phyloP scores from a whole-genome alignment of 2,113 vertebrate genomes.

The Onychostruthus taczanowskii region DNA sequence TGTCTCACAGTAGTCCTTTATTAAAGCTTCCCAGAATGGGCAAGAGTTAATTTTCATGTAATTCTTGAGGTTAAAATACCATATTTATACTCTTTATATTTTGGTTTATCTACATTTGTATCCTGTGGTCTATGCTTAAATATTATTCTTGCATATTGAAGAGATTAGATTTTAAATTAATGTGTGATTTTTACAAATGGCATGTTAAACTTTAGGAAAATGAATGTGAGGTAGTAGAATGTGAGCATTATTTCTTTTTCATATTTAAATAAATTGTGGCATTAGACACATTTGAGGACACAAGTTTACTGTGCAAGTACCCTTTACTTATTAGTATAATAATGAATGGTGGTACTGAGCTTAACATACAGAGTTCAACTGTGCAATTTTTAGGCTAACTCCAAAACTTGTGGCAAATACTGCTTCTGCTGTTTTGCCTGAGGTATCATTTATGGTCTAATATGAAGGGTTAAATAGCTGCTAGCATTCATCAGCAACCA shows the following conservation, averaged over 20 bases:
- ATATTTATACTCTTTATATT: background rate
- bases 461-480: background rate
- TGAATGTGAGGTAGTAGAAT: accelerated
- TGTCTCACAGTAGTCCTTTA: background rate
- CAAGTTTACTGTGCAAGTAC: background rate
- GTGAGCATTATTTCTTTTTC: background rate
- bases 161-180: background rate
- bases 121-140: background rate
- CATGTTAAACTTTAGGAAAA: background rate
- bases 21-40: background rate
- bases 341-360: background rate
- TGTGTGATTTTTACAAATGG: background rate
- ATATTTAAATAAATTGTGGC: background rate
- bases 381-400: background rate
- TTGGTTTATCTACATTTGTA: background rate
- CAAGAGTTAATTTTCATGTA: background rate
- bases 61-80: background rate
- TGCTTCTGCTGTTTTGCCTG: background rate
- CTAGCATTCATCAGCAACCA: background rate
- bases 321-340: background rate
- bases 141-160: background rate
- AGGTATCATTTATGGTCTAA: background rate
- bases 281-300: background rate
- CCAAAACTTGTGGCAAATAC: background rate
- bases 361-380: background rate